Evolutionary conservation across 2,113 vertebrate genomes (phyloP).

Genomic region (Egretta garzetta): DNA sequence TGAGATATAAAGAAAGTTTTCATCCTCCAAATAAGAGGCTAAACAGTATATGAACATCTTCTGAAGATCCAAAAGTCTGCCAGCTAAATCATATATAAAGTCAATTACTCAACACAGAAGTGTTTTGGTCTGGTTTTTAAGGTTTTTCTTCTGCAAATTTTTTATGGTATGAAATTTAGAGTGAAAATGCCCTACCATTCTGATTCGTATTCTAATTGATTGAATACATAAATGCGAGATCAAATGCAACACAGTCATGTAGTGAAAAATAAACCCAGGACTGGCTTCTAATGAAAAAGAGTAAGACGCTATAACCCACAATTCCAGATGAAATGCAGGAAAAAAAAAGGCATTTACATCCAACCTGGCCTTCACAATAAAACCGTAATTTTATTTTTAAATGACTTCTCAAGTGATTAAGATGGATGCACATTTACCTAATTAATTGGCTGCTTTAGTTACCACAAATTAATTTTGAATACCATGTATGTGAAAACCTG

Average conservation of each 20-base stretch:
- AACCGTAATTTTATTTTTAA: neutral
- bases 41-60: rapidly evolving
- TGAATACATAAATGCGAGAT: neutral
- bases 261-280: neutral
- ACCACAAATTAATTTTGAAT: neutral
- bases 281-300: neutral
- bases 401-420: neutral
- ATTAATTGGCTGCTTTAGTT: conserved; percentile 27
- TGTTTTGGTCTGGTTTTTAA: neutral
- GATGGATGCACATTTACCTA: neutral
- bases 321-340: neutral
- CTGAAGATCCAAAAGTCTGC: neutral
- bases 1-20: neutral
- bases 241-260: neutral
- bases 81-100: neutral
- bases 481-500: neutral
- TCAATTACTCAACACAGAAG: neutral
- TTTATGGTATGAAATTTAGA: neutral
- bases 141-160: neutral
- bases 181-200: neutral
- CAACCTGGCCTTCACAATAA: neutral
- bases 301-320: neutral
- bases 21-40: neutral
- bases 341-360: neutral
- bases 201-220: neutral